Evolutionary conservation across 2,113 vertebrate species (phyloP).

Genomic region (Podarcis cretensis): DNA sequence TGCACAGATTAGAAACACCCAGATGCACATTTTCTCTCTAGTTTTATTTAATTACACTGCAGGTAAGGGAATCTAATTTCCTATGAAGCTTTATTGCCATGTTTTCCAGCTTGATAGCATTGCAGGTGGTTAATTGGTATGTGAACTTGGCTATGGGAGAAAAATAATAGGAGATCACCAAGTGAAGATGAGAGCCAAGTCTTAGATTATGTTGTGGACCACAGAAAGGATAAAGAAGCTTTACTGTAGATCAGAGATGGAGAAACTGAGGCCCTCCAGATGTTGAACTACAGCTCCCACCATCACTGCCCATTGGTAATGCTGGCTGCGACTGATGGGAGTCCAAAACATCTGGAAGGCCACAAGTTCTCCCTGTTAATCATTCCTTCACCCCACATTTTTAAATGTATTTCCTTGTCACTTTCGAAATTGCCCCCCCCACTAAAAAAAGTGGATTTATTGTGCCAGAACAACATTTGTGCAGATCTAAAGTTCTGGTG

Average conservation of each 20-base stretch:
- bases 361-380: not conserved
- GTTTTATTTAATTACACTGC: slow-evolving; percentile 48
- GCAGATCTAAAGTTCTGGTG: too few species aligned
- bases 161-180: not conserved
- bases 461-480: too few species aligned
- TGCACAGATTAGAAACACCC: slow-evolving; percentile 50
- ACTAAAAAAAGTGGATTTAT: too few species aligned
- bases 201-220: slow-evolving; percentile 8
- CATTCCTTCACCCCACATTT: too few species aligned
- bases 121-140: slow-evolving; percentile 12
- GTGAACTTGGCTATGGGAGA: slow-evolving; percentile 24
- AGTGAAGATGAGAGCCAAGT: not conserved
- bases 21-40: slow-evolving; percentile 45
- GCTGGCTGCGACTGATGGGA: not conserved
- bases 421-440: too few species aligned
- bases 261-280: not conserved
- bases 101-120: slow-evolving; percentile 32
- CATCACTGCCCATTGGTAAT: not conserved
- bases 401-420: too few species aligned
- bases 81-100: slow-evolving; percentile 35
- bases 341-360: not conserved
- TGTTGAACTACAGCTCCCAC: not conserved
- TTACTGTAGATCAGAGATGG: not conserved
- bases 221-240: not conserved
- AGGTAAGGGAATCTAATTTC: slow-evolving; percentile 59